Base-by-base conservation (phyloP, 2,797 vertebrate genomes). In the Anguilla megastoma region DNA sequence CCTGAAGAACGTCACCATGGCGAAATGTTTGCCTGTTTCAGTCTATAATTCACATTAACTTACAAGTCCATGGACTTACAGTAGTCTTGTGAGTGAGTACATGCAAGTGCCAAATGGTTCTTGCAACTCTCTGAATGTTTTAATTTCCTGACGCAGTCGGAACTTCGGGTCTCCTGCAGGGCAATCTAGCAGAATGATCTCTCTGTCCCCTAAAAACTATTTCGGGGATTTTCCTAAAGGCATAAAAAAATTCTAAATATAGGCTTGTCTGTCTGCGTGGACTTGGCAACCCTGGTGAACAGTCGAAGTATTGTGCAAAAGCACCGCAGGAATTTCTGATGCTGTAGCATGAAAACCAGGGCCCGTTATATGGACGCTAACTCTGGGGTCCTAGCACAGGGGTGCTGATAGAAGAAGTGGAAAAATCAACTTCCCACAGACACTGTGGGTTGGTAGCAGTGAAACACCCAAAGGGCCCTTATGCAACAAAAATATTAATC, bases 171-270 rank as follows among this genome's bases (percentile, higher is more conserved):
- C 91, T 91, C 92, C 90, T 84, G 89, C 88, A 85, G 90, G 88
- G 87, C 88, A 86, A 76, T 86, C 87, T 91, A 91, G 92, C 87
- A 90, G 88, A 91, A 87, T 91, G 89, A 90, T 93, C 91, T 93
- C 92, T 92, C 90, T 85, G 84, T 45, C 41, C 41, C 41, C 41
- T 27, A 87, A 88, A 91, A 88, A 91, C 93, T 95, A 95, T 95
- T 95, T 94, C 89, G 93, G 91, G 93, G 9, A 56, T 89, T 92
- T 92, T 93, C 93, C 93, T 91, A 86, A 88, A 87, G 90, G 85
- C 89, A 89, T 69, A 92, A 93, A 94, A 93, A 90, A 90, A 45
- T 10, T 83, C 95, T 96, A 96, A 95, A 96, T 95, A 96, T 95
- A 96, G 94, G 90, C 91, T 88, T 88, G 93, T 93, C 92, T 94